Conservation (phyloP, 2,888 invertebrate species). For the Pycnomerus fuliginosus region DNA sequence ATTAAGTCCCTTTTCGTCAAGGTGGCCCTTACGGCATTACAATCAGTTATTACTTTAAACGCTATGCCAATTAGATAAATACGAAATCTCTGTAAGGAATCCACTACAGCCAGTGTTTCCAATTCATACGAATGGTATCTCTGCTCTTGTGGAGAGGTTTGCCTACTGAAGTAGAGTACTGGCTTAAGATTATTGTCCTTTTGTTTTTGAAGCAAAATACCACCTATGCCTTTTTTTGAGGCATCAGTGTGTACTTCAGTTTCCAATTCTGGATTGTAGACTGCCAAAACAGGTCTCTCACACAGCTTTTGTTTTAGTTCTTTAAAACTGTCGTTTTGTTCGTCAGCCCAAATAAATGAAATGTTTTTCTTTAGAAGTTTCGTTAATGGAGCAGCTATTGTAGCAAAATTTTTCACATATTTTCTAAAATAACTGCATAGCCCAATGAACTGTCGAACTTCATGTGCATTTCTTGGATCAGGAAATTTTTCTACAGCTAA, state of each 20-base stretch:
- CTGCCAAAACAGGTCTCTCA: conserved; percentile 7
- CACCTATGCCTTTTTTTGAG: conserved; percentile 30
- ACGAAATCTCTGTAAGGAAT: conserved; percentile 22
- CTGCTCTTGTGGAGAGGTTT: conserved; percentile 14
- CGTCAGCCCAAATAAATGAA: conserved; percentile 3
- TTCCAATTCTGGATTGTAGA: conserved; percentile 5
- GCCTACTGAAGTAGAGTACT: conserved; percentile 33
- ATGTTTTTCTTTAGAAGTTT: conserved; percentile 1
- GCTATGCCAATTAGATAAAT: conserved; percentile 24
- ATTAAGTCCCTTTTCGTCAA: conserved; percentile 27
- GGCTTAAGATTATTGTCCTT: conserved; percentile 25
- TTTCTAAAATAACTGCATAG: conserved; percentile 10
- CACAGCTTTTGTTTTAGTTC: conserved; percentile 3
- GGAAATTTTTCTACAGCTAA: too few relatives aligned
- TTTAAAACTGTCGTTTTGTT: conserved; percentile 11
- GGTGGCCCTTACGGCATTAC: conserved; percentile 27
- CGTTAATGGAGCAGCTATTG: conserved; percentile 1
- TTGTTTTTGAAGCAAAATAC: conserved; percentile 34
- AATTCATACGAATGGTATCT: conserved; percentile 23
- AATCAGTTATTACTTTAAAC: conserved; percentile 31
- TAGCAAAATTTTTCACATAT: conserved; percentile 3
- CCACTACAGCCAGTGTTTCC: conserved; percentile 19
- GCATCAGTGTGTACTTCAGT: conserved; percentile 36
- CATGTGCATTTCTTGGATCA: too few relatives aligned
- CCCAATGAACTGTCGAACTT: conserved; percentile 9